Conservation (phyloP, 2,113 vertebrate genomes). For the Cyphomyrus discorhynchus region DNA sequence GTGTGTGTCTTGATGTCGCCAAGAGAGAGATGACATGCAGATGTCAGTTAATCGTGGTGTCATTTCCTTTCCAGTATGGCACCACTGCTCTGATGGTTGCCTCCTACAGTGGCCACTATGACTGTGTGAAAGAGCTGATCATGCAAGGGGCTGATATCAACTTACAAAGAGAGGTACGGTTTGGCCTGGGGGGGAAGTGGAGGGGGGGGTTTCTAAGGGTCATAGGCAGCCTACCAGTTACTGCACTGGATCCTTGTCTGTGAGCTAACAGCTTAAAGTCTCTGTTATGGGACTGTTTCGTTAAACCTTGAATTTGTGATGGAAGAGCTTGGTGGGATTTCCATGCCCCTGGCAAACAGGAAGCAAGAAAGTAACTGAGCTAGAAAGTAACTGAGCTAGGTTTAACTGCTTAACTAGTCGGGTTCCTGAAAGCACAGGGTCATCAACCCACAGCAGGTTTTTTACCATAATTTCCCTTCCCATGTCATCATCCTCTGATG, state of each 20-base stretch:
- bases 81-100: conserved; percentile 93
- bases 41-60: conserved; percentile 16
- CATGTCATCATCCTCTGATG: not conserved
- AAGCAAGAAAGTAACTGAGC: not conserved
- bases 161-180: conserved; percentile 85
- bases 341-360: not conserved
- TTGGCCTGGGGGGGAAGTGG: not conserved
- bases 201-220: not conserved
- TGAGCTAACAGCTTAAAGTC: not conserved
- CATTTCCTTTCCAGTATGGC: conserved; percentile 67
- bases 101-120: conserved; percentile 79
- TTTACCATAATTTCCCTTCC: not conserved
- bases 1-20: not conserved
- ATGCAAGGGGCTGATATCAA: conserved; percentile 96
- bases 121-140: conserved; percentile 81
- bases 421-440: not conserved
- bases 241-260: not conserved
- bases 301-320: not conserved
- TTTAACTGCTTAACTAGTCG: not conserved
- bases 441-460: not conserved
- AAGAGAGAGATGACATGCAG: not conserved
- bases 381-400: not conserved
- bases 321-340: not conserved
- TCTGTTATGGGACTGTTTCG: not conserved
- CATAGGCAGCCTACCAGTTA: not conserved